A percentile compares a stretch with the other conserved stretches of the same genome.
phyloP scores from a whole-genome alignment of 92 coral and sea anemone genomes.

The Montipora capitata region DNA sequence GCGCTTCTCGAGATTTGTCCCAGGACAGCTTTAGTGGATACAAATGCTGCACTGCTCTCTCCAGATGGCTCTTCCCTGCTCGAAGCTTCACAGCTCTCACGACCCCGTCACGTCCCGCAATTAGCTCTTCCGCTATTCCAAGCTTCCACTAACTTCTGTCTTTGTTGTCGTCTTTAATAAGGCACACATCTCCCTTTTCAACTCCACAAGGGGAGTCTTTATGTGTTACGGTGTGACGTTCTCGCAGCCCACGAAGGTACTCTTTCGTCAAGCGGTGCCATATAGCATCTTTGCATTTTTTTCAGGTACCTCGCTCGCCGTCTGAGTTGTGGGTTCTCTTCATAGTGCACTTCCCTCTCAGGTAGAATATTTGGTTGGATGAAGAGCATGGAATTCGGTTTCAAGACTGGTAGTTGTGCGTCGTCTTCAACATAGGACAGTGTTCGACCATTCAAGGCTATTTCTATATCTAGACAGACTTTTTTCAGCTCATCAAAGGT shows the following conservation, averaged over 20 bases:
- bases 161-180: neutral
- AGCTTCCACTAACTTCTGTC: conserved; percentile 10
- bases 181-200: neutral
- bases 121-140: neutral
- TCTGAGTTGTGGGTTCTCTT: conserved; percentile 7
- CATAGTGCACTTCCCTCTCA: neutral
- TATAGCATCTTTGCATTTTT: conserved; percentile 8
- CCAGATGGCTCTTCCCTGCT: neutral
- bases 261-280: neutral
- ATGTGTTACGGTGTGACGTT: neutral
- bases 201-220: neutral
- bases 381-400: neutral
- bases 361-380: conserved; percentile 7
- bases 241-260: neutral
- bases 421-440: conserved; percentile 4
- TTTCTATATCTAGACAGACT: neutral
- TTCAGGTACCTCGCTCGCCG: neutral
- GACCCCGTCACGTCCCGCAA: neutral
- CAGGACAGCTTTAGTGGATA: conserved; percentile 3
- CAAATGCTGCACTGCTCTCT: neutral
- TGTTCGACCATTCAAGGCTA: neutral
- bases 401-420: neutral
- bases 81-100: neutral
- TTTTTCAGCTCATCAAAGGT: too few species aligned
- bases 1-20: neutral